These are phyloP conservation scores for Echeneis naucrates DNA, from an alignment of 2,797 vertebrate species.

Conservation along the genomic window DNA sequence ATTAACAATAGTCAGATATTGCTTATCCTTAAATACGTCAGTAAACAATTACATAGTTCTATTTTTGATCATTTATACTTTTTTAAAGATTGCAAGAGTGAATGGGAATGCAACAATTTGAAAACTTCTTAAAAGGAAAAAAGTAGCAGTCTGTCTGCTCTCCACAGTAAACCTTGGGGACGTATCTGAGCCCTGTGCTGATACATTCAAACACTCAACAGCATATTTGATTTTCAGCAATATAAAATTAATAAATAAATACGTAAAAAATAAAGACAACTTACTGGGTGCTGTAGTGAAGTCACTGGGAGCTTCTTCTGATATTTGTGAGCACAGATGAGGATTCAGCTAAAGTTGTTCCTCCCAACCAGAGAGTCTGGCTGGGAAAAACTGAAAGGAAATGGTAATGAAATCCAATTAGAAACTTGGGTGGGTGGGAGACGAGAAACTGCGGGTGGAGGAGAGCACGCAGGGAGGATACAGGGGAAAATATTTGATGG, in stretches of 20 bases:
- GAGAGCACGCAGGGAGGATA: conserved; percentile 49
- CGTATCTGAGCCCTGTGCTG: not conserved
- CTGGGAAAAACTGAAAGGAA: conserved; percentile 77
- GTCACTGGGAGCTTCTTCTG: conserved; percentile 29
- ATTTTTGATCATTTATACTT: conserved; percentile 7
- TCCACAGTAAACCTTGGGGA: not conserved
- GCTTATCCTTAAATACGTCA: not conserved
- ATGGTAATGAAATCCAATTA: conserved; percentile 81
- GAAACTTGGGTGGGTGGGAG: conserved; percentile 62
- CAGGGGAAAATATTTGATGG: conserved; percentile 68
- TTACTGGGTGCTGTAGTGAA: conserved; percentile 61
- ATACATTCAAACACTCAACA: conserved; percentile 7
- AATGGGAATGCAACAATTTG: not conserved
- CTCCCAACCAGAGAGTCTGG: conserved; percentile 56
- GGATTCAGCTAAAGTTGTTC: conserved; percentile 46
- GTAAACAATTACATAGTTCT: not conserved
- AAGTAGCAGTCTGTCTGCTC: not conserved
- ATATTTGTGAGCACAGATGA: conserved; percentile 20
- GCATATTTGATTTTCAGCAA: not conserved
- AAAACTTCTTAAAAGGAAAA: not conserved
- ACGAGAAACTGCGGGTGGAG: conserved; percentile 56
- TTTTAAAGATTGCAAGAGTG: too few species aligned
- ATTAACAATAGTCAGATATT: not conserved
- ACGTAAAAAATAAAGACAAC: conserved; percentile 28
- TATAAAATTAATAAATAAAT: too few species aligned